Conservation (phyloP, 2,113 vertebrate genomes). For the Campylomormyrus tamandua region DNA sequence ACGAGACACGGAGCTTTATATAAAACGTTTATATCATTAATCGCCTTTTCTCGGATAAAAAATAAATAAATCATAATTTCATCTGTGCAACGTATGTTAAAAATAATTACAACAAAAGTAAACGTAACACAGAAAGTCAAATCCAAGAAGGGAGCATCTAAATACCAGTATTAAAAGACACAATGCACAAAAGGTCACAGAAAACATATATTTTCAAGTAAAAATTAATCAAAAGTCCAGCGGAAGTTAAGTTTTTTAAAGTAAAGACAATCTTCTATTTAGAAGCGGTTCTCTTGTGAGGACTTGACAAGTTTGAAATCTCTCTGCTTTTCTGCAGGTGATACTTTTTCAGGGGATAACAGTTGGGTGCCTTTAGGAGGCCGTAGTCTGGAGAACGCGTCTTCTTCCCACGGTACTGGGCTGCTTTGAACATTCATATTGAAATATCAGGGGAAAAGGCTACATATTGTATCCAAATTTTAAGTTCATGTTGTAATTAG, state of each 20-base stretch:
- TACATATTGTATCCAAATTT: background rate
- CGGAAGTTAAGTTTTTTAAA: background rate
- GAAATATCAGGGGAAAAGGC: background rate
- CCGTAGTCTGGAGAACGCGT: background rate
- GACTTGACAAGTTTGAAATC: constrained; percentile 4
- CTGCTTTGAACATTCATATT: background rate
- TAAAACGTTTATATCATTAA: background rate
- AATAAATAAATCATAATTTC: background rate
- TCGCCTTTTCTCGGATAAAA: background rate
- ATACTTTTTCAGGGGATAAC: background rate
- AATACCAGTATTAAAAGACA: background rate
- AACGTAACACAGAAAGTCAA: background rate
- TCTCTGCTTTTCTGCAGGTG: background rate
- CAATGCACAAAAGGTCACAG: background rate
- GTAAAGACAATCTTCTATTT: background rate
- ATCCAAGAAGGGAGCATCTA: background rate
- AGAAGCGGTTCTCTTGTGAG: background rate
- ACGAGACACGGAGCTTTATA: background rate
- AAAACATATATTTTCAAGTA: background rate
- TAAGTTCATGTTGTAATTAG: background rate
- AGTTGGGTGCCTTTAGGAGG: background rate
- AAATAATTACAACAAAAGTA: background rate
- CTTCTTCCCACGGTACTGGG: background rate
- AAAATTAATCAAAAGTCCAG: constrained; percentile 2
- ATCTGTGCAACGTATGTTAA: background rate